phyloP scores from a whole-genome alignment of 2,888 invertebrate species.

The Lypha dubia region DNA sequence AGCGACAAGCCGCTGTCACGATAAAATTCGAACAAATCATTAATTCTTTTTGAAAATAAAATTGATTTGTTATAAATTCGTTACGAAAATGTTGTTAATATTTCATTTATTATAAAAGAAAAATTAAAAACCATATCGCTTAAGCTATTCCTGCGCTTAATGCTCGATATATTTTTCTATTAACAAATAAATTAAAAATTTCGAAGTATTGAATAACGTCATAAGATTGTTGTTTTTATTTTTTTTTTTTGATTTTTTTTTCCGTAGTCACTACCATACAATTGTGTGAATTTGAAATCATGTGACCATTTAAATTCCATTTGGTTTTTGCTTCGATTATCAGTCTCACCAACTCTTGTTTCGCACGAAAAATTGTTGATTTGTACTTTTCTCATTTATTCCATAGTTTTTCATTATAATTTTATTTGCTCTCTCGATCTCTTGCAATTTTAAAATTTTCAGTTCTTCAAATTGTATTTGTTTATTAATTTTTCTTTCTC shows the following conservation, averaged over 20 bases:
- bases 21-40: too few relatives aligned
- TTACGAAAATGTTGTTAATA: too few relatives aligned
- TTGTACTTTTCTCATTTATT: constrained; percentile 34
- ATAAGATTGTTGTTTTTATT: constrained; percentile 22
- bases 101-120: too few relatives aligned
- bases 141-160: too few relatives aligned
- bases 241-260: background rate
- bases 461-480: constrained; percentile 4
- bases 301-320: constrained; percentile 54
- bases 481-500: constrained; percentile 20
- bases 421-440: background rate
- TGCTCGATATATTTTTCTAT: constrained; percentile 30
- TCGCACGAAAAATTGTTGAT: constrained; percentile 10
- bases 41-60: too few relatives aligned
- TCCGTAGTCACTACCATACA: constrained; percentile 14
- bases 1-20: too few relatives aligned
- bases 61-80: too few relatives aligned
- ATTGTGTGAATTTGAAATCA: constrained; percentile 67
- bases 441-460: background rate
- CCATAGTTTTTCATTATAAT: constrained; percentile 5
- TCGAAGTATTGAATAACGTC: constrained; percentile 46
- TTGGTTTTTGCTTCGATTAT: background rate
- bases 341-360: constrained; percentile 12
- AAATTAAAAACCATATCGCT: too few relatives aligned
- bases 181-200: constrained; percentile 37